These are phyloP conservation scores for Cyprinus carpio DNA, from an alignment of 2,113 vertebrate genomes.

Conservation along the genomic window DNA sequence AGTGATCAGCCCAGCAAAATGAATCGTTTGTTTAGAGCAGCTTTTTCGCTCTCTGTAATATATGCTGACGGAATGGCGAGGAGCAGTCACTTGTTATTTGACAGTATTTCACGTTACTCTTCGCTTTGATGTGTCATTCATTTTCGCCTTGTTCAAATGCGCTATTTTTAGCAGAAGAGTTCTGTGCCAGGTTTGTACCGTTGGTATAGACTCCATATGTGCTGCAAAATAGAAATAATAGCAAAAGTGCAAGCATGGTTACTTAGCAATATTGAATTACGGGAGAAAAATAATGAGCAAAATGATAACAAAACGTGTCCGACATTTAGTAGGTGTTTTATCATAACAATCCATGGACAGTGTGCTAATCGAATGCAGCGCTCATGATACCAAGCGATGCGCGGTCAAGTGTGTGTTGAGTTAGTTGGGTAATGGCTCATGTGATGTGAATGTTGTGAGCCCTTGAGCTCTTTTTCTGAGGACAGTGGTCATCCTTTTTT, in stretches of 20 bases:
- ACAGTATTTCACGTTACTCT: constrained; percentile 4
- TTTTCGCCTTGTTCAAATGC: background rate
- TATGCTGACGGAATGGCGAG: background rate
- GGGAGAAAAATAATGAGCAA: background rate
- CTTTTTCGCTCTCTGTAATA: background rate
- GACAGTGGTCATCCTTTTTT: background rate
- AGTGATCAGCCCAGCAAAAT: constrained; percentile 37
- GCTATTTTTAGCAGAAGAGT: background rate
- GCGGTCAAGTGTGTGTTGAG: background rate
- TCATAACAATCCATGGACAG: background rate
- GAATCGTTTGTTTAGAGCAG: constrained; percentile 30
- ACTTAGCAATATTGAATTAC: background rate
- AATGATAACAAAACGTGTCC: background rate
- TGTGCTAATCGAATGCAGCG: constrained; percentile 1
- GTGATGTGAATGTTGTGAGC: background rate
- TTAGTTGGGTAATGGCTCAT: background rate
- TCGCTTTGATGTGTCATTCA: constrained; percentile 14
- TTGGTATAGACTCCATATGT: constrained; percentile 6
- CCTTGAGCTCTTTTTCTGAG: background rate
- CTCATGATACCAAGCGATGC: background rate
- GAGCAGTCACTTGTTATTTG: constrained; percentile 17
- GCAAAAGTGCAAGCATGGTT: background rate
- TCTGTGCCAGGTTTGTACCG: background rate
- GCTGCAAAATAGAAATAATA: background rate
- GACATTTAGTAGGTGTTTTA: background rate